Base-by-base conservation (phyloP, 2,888 invertebrate genomes). In the Dryobota labecula region DNA sequence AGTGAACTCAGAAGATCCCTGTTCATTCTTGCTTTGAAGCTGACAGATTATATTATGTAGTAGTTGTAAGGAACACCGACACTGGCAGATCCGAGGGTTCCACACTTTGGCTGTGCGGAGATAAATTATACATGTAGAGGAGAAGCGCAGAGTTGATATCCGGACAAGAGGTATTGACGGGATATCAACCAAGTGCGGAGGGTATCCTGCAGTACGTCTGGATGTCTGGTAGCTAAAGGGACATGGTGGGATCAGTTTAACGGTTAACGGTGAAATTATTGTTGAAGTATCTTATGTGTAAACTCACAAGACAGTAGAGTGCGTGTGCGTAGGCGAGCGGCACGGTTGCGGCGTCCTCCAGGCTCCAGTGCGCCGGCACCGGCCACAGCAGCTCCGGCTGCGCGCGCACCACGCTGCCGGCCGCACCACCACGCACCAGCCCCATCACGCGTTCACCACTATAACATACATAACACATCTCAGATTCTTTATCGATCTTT, bases 311-410 rank as follows among this genome's bases (percentile, higher is more conserved):
- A 62, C 89, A 90, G 75, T 94, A 94, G 62, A 91, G 94, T 0
- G 96, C 96, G 0, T 97, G 96, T 33, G 94, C 93, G 85, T 98
- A 98, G 0, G 98, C 97, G 53, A 98, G 97, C 0, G 98, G 98
- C 0, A 98, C 96, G 0, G 98, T 97, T 15, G 97, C 97, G 4
- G 97, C 98, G 76, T 98, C 97, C 86, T 97, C 96, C 38, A 98
- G 89, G 5, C 95, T 96, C 98, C 98, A 98, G 49, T 95, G 89
- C 1, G 96, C 94, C 0, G 98, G 98, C 13, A 98, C 95, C 11
- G 96, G 95, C 98, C 98, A 98, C 49, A 93, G 82, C 70, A 96
- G 90, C 56, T 94, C 89, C 1, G 92, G 90, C 77, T 96, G 94
- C 9, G 96, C 96, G 56, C 91, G 92, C 13, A 97, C 95, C 49